phyloP scores from a whole-genome alignment of 2,888 invertebrate species.

The Anticlea derivata region DNA sequence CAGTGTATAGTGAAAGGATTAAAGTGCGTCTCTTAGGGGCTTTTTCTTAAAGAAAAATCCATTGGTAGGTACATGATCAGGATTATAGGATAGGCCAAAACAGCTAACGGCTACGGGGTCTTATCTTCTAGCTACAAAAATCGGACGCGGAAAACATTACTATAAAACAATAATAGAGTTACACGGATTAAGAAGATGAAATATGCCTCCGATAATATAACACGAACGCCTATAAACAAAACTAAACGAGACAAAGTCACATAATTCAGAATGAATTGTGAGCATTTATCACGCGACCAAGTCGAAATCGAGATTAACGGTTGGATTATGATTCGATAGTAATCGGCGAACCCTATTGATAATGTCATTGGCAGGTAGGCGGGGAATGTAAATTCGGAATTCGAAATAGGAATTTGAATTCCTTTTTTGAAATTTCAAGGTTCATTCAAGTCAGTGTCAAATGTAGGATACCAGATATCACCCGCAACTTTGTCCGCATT shows the following conservation, averaged over 20 bases:
- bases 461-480: too few species aligned
- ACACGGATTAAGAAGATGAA: constrained; percentile 45
- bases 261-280: constrained; percentile 75
- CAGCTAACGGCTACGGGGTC: too few species aligned
- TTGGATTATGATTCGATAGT: constrained; percentile 45
- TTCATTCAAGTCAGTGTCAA: too few species aligned
- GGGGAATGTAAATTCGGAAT: constrained; percentile 51
- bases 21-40: too few species aligned
- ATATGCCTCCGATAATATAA: constrained; percentile 52
- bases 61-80: too few species aligned
- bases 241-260: constrained; percentile 70
- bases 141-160: constrained; percentile 16
- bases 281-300: constrained; percentile 70
- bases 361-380: constrained; percentile 56
- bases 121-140: too few species aligned
- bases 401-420: constrained; percentile 37
- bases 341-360: constrained; percentile 55
- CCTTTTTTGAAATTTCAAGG: constrained; percentile 41
- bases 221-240: constrained; percentile 72
- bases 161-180: constrained; percentile 41
- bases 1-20: too few species aligned
- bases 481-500: too few species aligned
- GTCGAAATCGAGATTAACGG: constrained; percentile 56
- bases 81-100: too few species aligned
- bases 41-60: too few species aligned